phyloP scores from a whole-genome alignment of 2,888 invertebrate species.

The Xanthorhoe designata region DNA sequence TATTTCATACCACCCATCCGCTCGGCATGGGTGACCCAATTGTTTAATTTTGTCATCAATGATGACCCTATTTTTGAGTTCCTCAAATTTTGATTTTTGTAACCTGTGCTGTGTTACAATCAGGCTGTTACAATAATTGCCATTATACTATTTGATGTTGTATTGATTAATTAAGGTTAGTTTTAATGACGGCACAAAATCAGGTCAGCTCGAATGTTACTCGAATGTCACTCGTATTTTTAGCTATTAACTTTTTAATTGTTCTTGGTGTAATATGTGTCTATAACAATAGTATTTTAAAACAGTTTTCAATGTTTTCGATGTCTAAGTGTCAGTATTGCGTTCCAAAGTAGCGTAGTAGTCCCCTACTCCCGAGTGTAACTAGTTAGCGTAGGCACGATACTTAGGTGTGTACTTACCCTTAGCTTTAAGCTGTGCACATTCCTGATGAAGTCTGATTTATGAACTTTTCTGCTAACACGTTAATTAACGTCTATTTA shows the following conservation, averaged over 20 bases:
- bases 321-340: conserved; percentile 67
- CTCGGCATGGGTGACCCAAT: conserved; percentile 6
- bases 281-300: conserved; percentile 45
- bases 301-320: conserved; percentile 65
- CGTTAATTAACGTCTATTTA: conserved; percentile 68
- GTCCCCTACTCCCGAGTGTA: conserved; percentile 59
- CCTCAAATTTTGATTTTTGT: conserved; percentile 43
- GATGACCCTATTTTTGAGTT: not conserved
- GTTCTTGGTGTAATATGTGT: conserved; percentile 31
- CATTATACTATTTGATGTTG: conserved; percentile 53
- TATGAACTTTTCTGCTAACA: conserved; percentile 80
- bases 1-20: conserved; percentile 37
- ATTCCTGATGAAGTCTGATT: conserved; percentile 82
- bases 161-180: conserved; percentile 59
- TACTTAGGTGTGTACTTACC: conserved; percentile 45
- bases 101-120: conserved; percentile 64
- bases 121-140: conserved; percentile 63
- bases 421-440: conserved; percentile 80
- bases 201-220: conserved; percentile 82
- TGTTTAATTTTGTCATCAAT: conserved; percentile 17
- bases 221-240: conserved; percentile 77
- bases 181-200: conserved; percentile 76
- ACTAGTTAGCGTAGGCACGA: conserved; percentile 61
- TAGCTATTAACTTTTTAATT: conserved; percentile 32
- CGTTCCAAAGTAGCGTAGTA: conserved; percentile 65